A percentile compares a stretch with the other conserved stretches of the same genome.
Conservation (phyloP, 2,113 vertebrate genomes). For the Seriola quinqueradiata region DNA sequence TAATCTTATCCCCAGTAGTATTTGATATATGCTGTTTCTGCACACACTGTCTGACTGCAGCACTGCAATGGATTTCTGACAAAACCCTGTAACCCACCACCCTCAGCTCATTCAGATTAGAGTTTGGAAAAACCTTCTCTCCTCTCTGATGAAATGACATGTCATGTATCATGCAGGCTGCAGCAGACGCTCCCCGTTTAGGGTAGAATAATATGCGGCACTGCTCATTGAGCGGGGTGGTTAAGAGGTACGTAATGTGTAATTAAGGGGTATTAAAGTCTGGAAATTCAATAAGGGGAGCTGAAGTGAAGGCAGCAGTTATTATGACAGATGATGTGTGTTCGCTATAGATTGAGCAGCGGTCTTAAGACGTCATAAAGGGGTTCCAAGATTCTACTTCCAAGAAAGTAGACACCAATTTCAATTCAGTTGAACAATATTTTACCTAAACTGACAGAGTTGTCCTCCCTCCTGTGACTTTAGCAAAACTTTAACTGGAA, state of each 20-base stretch:
- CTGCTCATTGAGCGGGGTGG: conserved; percentile 21
- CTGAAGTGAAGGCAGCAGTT: conserved; percentile 38
- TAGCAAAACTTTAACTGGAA: neutral
- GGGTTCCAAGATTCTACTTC: neutral
- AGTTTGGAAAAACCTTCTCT: neutral
- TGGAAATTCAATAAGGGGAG: conserved; percentile 47
- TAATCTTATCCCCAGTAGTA: neutral
- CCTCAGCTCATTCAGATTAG: neutral
- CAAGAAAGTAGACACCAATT: neutral
- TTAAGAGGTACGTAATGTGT: conserved; percentile 21
- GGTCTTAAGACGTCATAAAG: neutral
- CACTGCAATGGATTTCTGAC: too few relatives aligned
- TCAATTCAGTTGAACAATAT: neutral
- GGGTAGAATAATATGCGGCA: neutral
- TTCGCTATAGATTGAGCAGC: neutral
- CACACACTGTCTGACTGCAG: neutral
- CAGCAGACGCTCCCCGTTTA: neutral
- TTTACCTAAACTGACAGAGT: neutral
- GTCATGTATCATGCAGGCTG: conserved; percentile 9
- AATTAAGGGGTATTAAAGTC: conserved; percentile 50
- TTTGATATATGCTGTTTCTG: neutral
- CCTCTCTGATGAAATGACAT: neutral
- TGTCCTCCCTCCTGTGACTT: too few relatives aligned
- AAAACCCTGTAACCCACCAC: neutral
- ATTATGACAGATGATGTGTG: conserved; percentile 37